phyloP scores from a whole-genome alignment of 2,113 vertebrate species.

The Macaca fascicularis region DNA sequence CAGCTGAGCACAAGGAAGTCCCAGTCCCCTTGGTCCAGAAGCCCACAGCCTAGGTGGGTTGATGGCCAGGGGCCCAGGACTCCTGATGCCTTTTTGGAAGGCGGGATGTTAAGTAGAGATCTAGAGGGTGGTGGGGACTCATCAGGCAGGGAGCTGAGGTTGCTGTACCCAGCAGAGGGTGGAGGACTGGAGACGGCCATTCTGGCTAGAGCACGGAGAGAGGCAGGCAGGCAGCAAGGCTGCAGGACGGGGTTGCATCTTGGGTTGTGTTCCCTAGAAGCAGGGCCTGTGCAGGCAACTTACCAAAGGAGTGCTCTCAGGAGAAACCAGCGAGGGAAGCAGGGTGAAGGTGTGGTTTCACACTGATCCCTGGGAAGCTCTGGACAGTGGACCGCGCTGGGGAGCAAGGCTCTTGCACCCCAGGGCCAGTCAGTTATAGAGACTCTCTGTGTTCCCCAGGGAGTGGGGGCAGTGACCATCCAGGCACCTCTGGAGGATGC shows the following conservation, averaged over 20 bases:
- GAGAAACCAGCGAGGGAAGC: neutral
- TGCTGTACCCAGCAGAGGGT: neutral
- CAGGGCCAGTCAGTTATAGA: too few species aligned
- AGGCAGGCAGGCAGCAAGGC: neutral
- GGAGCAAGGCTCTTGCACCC: neutral
- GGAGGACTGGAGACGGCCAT: neutral
- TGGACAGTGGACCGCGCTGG: neutral
- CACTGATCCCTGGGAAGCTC: neutral
- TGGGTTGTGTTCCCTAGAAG: neutral
- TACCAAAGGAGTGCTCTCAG: neutral
- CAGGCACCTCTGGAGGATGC: neutral
- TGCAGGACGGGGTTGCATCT: neutral
- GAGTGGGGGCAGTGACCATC: too few species aligned
- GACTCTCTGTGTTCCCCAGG: neutral
- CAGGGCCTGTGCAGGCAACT: neutral
- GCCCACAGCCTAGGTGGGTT: neutral
- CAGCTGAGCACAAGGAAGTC: neutral
- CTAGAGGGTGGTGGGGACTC: neutral
- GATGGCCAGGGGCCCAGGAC: neutral
- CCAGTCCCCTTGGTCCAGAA: neutral
- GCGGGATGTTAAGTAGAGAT: neutral
- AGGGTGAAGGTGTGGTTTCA: accelerated
- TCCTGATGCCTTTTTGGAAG: neutral
- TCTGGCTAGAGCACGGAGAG: neutral
- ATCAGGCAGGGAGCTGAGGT: neutral